A percentile compares a stretch with the other conserved stretches of the same genome.
Conservation (phyloP, 2,113 vertebrate genomes). For the Argyrosomus japonicus region DNA sequence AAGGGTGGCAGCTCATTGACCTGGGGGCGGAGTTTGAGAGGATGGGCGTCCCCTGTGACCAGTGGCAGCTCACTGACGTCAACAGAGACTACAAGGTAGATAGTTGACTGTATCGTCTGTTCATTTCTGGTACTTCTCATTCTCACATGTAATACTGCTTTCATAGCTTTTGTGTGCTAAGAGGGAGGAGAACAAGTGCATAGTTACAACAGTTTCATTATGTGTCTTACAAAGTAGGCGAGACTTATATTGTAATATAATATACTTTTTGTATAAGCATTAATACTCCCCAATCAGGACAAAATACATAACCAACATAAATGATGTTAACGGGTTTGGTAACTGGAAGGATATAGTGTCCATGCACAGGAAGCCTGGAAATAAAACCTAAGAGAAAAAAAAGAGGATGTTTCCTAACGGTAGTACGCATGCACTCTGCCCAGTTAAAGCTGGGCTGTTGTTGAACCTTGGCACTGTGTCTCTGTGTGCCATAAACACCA, state of each 20-base stretch:
- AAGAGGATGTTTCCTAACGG: background rate
- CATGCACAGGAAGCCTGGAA: background rate
- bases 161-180: background rate
- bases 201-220: background rate
- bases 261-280: background rate
- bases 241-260: background rate
- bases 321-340: background rate
- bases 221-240: no score
- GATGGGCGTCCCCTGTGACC: constrained; percentile 93
- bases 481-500: constrained; percentile 17
- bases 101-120: background rate
- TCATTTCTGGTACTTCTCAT: background rate
- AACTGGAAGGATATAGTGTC: background rate
- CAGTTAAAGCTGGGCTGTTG: background rate
- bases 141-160: background rate
- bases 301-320: background rate
- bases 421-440: background rate
- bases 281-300: background rate
- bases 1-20: constrained; percentile 94
- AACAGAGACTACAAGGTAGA: constrained; percentile 95
- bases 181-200: background rate
- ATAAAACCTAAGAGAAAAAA: background rate
- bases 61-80: constrained; percentile 95
- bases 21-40: constrained; percentile 91
- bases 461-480: constrained; percentile 1